Percentiles rank a stretch among this genome's conserved stretches.
phyloP scores from a whole-genome alignment of 2,888 invertebrate genomes.

The Tetheella fluctuosa region DNA sequence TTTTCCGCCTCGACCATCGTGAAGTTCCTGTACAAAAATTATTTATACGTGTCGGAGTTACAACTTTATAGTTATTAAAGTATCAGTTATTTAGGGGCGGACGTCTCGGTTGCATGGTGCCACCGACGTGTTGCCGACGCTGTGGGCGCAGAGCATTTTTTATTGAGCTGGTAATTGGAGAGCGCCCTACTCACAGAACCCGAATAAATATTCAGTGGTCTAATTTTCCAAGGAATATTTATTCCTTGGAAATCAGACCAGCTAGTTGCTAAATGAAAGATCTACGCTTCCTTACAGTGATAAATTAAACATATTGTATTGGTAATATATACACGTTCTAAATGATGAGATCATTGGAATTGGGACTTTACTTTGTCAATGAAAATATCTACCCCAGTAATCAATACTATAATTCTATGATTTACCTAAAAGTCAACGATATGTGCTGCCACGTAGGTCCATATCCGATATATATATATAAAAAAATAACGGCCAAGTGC shows the following conservation, averaged over 20 bases:
- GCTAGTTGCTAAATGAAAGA: constrained; percentile 52
- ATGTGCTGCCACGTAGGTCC: no score
- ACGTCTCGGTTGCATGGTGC: constrained; percentile 16
- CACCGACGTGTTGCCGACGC: constrained; percentile 19
- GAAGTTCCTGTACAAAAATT: constrained; percentile 82
- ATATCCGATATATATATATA: no score
- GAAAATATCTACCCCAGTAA: not conserved
- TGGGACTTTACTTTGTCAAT: not conserved
- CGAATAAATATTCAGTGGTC: constrained; percentile 67
- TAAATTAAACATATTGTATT: not conserved
- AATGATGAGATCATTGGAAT: not conserved
- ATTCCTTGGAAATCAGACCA: no score
- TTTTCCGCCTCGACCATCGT: constrained; percentile 88
- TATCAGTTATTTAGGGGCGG: constrained; percentile 29
- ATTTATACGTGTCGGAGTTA: constrained; percentile 17
- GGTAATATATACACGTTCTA: not conserved
- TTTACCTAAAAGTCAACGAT: no score
- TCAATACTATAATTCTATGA: no score
- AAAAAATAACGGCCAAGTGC: no score
- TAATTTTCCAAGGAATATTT: constrained; percentile 57
- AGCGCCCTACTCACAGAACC: constrained; percentile 37
- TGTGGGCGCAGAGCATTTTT: constrained; percentile 40
- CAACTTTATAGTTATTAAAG: constrained; percentile 21
- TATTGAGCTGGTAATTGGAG: constrained; percentile 54
- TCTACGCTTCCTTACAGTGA: constrained; percentile 1